Conservation (phyloP, 2,113 vertebrate species). For the Indicator maculatus region DNA sequence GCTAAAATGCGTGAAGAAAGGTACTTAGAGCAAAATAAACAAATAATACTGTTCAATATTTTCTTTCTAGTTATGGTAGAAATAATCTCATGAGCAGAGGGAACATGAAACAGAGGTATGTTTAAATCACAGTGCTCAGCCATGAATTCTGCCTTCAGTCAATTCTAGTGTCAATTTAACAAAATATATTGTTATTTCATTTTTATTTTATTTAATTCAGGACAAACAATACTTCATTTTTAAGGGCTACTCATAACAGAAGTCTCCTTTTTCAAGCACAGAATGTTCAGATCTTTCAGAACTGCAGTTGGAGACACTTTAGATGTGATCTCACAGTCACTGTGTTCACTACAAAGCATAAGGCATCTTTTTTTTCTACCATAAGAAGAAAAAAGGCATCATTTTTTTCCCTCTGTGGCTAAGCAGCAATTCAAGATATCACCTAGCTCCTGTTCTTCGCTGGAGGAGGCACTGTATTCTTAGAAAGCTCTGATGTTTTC, state of each 20-base stretch:
- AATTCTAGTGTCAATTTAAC: not conserved
- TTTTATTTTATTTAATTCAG: not conserved
- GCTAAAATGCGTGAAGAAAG: slow-evolving; percentile 16
- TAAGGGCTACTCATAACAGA: not conserved
- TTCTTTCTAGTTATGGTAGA: not conserved
- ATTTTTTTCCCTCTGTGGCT: not conserved
- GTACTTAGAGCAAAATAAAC: not conserved
- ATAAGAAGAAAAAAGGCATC: not conserved
- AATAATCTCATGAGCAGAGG: not conserved
- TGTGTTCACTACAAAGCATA: not conserved
- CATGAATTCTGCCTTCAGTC: not conserved
- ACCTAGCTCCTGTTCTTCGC: not conserved
- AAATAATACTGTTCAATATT: not conserved
- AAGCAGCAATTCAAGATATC: not conserved
- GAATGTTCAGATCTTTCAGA: not conserved
- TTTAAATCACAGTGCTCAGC: not conserved
- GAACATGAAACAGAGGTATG: not conserved
- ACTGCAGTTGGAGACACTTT: not conserved
- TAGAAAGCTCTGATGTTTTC: not conserved
- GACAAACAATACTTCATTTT: not conserved
- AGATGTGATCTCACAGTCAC: not conserved
- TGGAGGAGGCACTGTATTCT: not conserved
- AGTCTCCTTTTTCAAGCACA: not conserved
- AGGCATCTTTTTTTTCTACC: not conserved
- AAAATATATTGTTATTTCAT: not conserved